Percentiles rank a stretch among this genome's conserved stretches.
Evolutionary conservation across 2,113 vertebrate genomes (phyloP).

Genomic region (Albula glossodonta): DNA sequence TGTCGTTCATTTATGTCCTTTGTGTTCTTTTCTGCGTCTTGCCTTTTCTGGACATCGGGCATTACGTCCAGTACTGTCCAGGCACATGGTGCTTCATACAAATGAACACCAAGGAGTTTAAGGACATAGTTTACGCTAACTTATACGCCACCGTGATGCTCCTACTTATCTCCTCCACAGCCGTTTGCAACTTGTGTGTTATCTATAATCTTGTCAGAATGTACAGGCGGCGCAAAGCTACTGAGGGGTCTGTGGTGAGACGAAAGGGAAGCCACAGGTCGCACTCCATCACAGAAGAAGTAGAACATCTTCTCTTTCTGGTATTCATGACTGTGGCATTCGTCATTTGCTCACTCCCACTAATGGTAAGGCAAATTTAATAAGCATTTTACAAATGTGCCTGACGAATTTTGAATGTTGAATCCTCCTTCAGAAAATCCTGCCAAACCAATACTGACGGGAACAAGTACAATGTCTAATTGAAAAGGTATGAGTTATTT

Average conservation of each 20-base stretch:
- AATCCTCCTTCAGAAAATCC: too few relatives aligned
- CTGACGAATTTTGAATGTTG: too few relatives aligned
- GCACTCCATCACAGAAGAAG: slow-evolving; percentile 72
- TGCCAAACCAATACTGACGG: too few relatives aligned
- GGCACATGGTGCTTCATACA: slow-evolving; percentile 85
- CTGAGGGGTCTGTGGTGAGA: slow-evolving; percentile 4
- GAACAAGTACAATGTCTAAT: too few relatives aligned
- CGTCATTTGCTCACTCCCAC: slow-evolving; percentile 78
- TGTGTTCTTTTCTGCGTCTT: slow-evolving; percentile 66
- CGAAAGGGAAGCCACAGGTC: neutral
- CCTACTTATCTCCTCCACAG: slow-evolving; percentile 70
- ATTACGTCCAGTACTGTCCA: slow-evolving; percentile 73
- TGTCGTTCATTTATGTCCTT: slow-evolving; percentile 62
- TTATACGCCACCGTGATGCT: slow-evolving; percentile 76
- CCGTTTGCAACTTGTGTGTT: slow-evolving; percentile 77
- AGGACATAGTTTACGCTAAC: slow-evolving; percentile 55
- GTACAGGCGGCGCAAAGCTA: slow-evolving; percentile 58
- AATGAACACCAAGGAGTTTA: slow-evolving; percentile 21
- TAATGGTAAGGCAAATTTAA: slow-evolving; percentile 73
- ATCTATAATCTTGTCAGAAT: slow-evolving; percentile 69
- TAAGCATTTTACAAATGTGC: neutral
- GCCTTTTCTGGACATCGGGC: slow-evolving; percentile 64
- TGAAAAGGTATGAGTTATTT: too few relatives aligned
- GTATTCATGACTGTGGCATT: slow-evolving; percentile 81
- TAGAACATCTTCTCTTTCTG: slow-evolving; percentile 81